Evolutionary conservation across 2,797 vertebrate species (phyloP).

Genomic region (Eupleurogrammus muticus): DNA sequence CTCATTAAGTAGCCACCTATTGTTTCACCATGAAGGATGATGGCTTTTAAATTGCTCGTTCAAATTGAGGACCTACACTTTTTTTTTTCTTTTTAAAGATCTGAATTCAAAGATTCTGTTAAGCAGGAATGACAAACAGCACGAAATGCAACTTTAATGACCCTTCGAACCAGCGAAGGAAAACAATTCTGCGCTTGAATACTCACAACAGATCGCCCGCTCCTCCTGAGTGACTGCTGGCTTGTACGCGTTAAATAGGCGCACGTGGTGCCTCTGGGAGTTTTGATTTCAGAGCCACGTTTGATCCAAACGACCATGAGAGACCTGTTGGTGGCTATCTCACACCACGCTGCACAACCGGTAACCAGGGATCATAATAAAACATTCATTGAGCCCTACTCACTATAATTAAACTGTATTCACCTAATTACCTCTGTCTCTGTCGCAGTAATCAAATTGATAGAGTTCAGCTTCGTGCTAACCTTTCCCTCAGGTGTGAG

Average conservation of each 20-base stretch:
- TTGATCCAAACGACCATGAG: conserved; percentile 2
- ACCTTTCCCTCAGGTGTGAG: conserved; percentile 75
- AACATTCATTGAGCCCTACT: conserved; percentile 75
- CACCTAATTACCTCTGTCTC: conserved; percentile 75
- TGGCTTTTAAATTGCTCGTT: conserved; percentile 47
- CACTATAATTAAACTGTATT: conserved; percentile 79
- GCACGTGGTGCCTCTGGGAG: background rate
- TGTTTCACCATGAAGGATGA: conserved; percentile 27
- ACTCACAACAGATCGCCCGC: conserved; percentile 18
- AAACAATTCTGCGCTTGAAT: conserved; percentile 27
- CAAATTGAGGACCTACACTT: conserved; percentile 35
- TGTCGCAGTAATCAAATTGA: conserved; percentile 73
- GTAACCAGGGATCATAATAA: conserved; percentile 56
- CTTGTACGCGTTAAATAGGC: background rate
- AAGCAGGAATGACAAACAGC: background rate
- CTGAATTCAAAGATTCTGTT: conserved; percentile 3
- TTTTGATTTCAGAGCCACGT: conserved; percentile 19
- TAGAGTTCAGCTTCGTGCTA: conserved; percentile 47
- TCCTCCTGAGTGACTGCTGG: conserved; percentile 32
- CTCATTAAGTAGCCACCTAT: conserved; percentile 25
- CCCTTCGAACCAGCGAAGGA: background rate
- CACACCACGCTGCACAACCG: conserved; percentile 10
- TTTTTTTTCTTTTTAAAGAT: background rate
- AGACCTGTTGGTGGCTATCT: conserved; percentile 30
- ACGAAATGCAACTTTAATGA: conserved; percentile 5